phyloP scores from a whole-genome alignment of 2,797 vertebrate species.

The Chrysolophus pictus region DNA sequence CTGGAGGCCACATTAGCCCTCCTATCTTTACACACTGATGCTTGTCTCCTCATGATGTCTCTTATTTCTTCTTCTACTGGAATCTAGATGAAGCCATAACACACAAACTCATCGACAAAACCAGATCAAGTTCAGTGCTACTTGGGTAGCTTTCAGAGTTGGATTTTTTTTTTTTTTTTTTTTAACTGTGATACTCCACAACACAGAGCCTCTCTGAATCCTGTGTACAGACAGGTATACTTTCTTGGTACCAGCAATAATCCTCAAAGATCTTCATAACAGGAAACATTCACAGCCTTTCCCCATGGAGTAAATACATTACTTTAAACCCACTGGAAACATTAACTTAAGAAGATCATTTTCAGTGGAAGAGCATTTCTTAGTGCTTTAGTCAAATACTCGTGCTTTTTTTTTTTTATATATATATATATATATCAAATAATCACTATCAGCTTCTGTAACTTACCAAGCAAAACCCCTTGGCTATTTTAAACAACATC shows the following conservation, averaged over 20 bases:
- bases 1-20: background rate
- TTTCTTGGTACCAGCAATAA: background rate
- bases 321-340: background rate
- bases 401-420: background rate
- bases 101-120: background rate
- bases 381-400: background rate
- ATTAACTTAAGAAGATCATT: background rate
- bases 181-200: background rate
- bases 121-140: background rate
- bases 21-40: background rate
- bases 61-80: background rate
- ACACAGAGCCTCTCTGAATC: background rate
- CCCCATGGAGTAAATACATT: background rate
- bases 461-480: background rate
- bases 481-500: constrained; percentile 9
- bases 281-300: background rate
- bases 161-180: background rate
- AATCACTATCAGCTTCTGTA: background rate
- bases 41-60: background rate
- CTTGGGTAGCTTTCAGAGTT: background rate
- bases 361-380: background rate
- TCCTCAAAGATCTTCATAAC: background rate
- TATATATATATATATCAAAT: background rate
- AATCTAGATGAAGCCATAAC: background rate
- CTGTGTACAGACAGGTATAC: background rate